Evolutionary conservation across 2,113 vertebrate species (phyloP).

Genomic region (Notarius lentiginosus): DNA sequence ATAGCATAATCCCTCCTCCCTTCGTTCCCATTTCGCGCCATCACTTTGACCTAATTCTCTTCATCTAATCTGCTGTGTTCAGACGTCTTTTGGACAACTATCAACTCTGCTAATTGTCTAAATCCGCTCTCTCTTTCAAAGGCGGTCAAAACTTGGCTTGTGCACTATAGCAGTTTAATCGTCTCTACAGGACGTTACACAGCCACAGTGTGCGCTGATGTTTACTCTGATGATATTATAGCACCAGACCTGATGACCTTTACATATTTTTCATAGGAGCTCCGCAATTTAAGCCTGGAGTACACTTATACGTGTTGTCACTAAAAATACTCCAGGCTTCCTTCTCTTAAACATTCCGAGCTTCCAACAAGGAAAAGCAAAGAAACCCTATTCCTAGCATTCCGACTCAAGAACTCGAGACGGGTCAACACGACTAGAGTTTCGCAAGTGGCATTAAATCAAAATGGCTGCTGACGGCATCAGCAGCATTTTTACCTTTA

Average conservation of each 20-base stretch:
- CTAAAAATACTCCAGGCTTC: not conserved
- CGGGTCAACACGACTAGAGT: not conserved
- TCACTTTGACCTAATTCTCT: constrained; percentile 75
- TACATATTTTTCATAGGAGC: not conserved
- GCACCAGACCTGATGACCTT: too few relatives aligned
- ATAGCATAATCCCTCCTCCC: not conserved
- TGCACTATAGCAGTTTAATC: not conserved
- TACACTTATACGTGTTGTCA: not conserved
- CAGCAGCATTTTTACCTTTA: not conserved
- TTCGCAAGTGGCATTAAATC: not conserved
- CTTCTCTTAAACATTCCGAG: too few relatives aligned
- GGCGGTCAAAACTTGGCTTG: not conserved
- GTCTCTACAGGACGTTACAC: not conserved
- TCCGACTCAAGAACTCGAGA: not conserved
- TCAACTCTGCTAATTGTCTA: constrained; percentile 73
- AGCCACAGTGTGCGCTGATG: not conserved
- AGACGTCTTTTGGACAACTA: constrained; percentile 67
- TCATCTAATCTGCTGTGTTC: constrained; percentile 69
- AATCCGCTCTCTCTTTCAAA: constrained; percentile 53
- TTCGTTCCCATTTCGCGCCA: constrained; percentile 37
- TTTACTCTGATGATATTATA: not conserved
- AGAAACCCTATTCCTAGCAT: not conserved
- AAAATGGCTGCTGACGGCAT: not conserved
- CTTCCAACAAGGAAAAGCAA: not conserved
- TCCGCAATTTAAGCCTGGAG: not conserved